phyloP scores from a whole-genome alignment of 2,888 invertebrate genomes.

The Sympetrum striolatum region DNA sequence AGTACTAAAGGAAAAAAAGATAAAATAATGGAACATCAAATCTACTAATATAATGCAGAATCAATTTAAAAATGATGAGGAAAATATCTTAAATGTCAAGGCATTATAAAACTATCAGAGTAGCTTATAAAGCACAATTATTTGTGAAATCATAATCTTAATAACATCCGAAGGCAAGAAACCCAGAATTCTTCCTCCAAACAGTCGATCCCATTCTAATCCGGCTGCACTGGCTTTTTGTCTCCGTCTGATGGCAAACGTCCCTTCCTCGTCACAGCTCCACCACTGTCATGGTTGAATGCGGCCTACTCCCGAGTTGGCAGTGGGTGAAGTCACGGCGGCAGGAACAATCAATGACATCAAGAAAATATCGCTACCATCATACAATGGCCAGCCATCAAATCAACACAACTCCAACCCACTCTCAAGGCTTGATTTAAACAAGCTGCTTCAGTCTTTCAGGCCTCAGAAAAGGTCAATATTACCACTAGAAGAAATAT shows the following conservation, averaged over 20 bases:
- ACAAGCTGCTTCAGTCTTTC: neutral
- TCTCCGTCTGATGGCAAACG: neutral
- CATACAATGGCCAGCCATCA: slow-evolving; percentile 3
- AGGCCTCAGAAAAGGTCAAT: neutral
- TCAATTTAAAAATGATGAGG: too few species aligned
- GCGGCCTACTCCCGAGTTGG: neutral
- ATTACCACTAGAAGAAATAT: neutral
- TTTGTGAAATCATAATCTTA: neutral
- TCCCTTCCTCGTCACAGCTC: slow-evolving; percentile 27
- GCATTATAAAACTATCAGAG: too few species aligned
- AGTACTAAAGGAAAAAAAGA: too few species aligned
- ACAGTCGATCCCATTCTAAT: neutral
- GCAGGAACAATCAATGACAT: slow-evolving; percentile 21
- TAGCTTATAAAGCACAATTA: neutral
- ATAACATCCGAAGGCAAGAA: neutral
- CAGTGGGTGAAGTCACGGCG: neutral
- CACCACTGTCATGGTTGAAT: slow-evolving; percentile 35
- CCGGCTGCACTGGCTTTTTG: neutral
- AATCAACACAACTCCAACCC: slow-evolving; percentile 10
- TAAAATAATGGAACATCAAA: too few species aligned
- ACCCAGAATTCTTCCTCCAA: neutral
- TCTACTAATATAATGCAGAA: too few species aligned
- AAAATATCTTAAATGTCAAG: too few species aligned
- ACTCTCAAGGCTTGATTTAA: neutral
- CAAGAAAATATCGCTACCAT: slow-evolving; percentile 31